phyloP scores from a whole-genome alignment of 2,113 vertebrate species.

The Condylura cristata region DNA sequence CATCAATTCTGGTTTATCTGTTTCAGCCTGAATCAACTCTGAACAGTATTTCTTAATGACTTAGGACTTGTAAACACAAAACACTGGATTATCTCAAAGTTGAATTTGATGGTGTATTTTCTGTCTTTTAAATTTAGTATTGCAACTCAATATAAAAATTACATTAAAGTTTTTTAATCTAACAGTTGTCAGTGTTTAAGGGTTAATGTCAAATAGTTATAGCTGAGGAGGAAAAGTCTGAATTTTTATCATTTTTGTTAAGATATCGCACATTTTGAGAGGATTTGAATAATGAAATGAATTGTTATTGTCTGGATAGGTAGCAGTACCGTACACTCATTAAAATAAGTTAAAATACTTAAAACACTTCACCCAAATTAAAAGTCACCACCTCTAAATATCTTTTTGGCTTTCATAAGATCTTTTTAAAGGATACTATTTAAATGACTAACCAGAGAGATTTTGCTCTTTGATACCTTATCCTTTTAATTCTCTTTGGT shows the following conservation, averaged over 20 bases:
- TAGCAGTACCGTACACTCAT: not conserved
- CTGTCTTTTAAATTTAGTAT: conserved; percentile 44
- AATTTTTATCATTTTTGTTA: not conserved
- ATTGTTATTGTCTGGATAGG: conserved; percentile 1
- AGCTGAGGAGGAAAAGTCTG: conserved; percentile 11
- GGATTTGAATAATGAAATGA: not conserved
- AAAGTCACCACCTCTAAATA: not conserved
- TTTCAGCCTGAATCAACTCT: not conserved
- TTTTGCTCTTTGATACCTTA: conserved; percentile 29
- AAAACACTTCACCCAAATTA: conserved; percentile 28
- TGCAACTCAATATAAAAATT: conserved; percentile 37
- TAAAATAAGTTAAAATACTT: conserved; percentile 18
- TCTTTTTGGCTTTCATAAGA: not conserved
- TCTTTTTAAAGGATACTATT: not conserved
- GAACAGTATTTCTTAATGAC: conserved; percentile 6
- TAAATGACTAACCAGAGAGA: not conserved
- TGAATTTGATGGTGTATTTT: conserved; percentile 6
- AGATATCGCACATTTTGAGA: conserved; percentile 12
- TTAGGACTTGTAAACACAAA: conserved; percentile 45
- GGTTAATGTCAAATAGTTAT: no score
- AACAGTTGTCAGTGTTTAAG: no score
- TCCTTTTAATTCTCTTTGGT: conserved; percentile 39
- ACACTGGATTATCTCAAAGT: conserved; percentile 7
- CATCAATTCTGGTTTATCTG: not conserved
- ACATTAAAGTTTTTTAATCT: not conserved